Evolutionary conservation across 2,797 vertebrate species (phyloP), one percentile per base, ranked within the genome.

Genomic region (Acanthis flammea): DNA sequence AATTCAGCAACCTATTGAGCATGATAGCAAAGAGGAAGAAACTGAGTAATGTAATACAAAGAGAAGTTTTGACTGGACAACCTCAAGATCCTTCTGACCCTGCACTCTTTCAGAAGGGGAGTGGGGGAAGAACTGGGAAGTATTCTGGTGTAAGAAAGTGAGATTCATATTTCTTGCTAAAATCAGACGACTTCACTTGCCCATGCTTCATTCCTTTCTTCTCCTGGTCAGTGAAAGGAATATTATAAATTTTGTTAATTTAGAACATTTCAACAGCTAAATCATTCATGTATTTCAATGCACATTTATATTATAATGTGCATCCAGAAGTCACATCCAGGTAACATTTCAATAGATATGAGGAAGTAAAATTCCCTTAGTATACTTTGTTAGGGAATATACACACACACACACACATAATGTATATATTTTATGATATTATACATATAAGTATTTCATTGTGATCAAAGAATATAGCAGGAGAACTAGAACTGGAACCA

Each of bases 391-490:
- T 35, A 47, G 25, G 30, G 33, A 81, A 9, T 35, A 14, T 24
- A 58, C 5, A 54, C 6, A 54, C 12, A n/a, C 6, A 54, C 12
- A n/a, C 30, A 15, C 21, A n/a, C 6, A 54, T 15, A 35, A 25
- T 17, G 33, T 25, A 14, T 19, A 21, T 33, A 33, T 55, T 55
- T 55, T 33, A 33, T 55, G 22, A 23, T 7, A 42, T 35, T 54
- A 7, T 11, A 24, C 30, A 13, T 10, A 6, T 4, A 27, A 1
- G 0, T 37, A 28, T 47, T 65, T 78, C 35, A 68, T 1, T 57
- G 21, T 53, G 77, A 66, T 35, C 33, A 53, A 90, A 90, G 47
- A 77, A 88, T 24, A 57, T 54, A 84, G 17, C 48, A 83, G 37
- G 48, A 70, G 35, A 73, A 19, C 4, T 33, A 72, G 22, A 86